phyloP scores from a whole-genome alignment of 2,797 vertebrate genomes.

The Bryconaethiops microstoma region DNA sequence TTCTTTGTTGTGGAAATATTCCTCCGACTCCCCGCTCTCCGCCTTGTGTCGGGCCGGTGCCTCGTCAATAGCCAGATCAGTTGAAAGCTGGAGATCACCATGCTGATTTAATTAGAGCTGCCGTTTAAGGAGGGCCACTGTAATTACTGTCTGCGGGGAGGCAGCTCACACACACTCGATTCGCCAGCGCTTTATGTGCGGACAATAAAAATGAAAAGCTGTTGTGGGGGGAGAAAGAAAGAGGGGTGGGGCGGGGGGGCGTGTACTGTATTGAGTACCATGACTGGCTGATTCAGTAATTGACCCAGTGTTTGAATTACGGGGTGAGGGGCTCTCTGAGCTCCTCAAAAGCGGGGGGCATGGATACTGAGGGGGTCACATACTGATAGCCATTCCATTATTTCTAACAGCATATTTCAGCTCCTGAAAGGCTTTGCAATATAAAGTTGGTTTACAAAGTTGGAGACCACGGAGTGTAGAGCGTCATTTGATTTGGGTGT shows the following conservation, averaged over 20 bases:
- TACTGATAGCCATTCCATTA: no score
- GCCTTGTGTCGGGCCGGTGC: conserved; percentile 6
- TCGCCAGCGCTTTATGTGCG: conserved; percentile 11
- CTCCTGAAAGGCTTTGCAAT: no score
- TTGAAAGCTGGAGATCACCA: conserved; percentile 50
- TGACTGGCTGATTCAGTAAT: background rate
- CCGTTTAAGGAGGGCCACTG: conserved; percentile 53
- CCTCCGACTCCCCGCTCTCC: conserved; percentile 17
- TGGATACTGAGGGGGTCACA: no score
- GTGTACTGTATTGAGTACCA: conserved; percentile 16
- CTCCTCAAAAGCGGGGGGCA: no score
- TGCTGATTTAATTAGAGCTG: conserved; percentile 68
- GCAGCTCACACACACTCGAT: conserved; percentile 13
- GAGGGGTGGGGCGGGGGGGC: conserved; percentile 6
- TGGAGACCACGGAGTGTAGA: no score
- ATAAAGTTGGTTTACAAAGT: no score
- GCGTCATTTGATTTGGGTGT: no score
- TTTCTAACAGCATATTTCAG: no score
- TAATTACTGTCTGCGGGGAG: conserved; percentile 52
- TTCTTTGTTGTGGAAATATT: conserved; percentile 49
- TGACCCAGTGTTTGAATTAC: background rate
- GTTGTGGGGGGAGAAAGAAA: conserved; percentile 7
- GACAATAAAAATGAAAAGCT: conserved; percentile 32
- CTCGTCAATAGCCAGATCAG: conserved; percentile 46
- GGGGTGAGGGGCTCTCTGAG: background rate